phyloP scores from a whole-genome alignment of 2,113 vertebrate species.

The Rhynchomys soricoides region DNA sequence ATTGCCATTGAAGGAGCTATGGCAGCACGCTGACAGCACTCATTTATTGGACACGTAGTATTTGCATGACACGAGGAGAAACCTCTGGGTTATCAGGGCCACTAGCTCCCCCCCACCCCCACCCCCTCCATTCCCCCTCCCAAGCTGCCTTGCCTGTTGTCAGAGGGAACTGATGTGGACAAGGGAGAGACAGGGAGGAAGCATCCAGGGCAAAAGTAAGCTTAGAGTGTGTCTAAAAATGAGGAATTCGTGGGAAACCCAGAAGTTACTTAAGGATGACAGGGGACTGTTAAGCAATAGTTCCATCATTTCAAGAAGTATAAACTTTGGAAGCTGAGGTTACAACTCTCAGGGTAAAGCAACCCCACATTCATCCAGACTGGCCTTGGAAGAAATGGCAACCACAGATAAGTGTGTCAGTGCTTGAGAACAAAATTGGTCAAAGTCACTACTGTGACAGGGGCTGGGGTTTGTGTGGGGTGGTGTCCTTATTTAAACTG shows the following conservation, averaged over 20 bases:
- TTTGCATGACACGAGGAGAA: constrained; percentile 53
- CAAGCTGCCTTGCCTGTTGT: constrained; percentile 18
- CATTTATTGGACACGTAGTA: not conserved
- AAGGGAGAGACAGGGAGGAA: not conserved
- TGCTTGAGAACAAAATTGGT: constrained; percentile 70
- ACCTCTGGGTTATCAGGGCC: not conserved
- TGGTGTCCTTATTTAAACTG: constrained; percentile 45
- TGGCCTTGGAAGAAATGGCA: constrained; percentile 66
- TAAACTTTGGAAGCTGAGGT: constrained; percentile 66
- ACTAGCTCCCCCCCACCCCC: constrained; percentile 51
- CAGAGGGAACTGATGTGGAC: not conserved
- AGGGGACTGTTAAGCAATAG: not conserved
- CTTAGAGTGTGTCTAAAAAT: not conserved
- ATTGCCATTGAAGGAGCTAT: constrained; percentile 21
- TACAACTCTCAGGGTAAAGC: constrained; percentile 54
- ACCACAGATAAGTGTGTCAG: constrained; percentile 68
- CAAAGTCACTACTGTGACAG: constrained; percentile 73
- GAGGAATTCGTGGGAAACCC: constrained; percentile 32
- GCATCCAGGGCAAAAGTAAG: not conserved
- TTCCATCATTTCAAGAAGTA: constrained; percentile 58
- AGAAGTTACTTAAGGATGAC: constrained; percentile 36
- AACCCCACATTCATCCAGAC: constrained; percentile 19
- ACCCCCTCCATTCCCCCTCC: too few relatives aligned
- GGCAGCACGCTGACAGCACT: constrained; percentile 42
- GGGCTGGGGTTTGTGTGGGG: not conserved